Evolutionary conservation across 1,140 invertebrate species (phyloP), one percentile per base, ranked within the genome.

Genomic region (Stegodyphus dumicola): DNA sequence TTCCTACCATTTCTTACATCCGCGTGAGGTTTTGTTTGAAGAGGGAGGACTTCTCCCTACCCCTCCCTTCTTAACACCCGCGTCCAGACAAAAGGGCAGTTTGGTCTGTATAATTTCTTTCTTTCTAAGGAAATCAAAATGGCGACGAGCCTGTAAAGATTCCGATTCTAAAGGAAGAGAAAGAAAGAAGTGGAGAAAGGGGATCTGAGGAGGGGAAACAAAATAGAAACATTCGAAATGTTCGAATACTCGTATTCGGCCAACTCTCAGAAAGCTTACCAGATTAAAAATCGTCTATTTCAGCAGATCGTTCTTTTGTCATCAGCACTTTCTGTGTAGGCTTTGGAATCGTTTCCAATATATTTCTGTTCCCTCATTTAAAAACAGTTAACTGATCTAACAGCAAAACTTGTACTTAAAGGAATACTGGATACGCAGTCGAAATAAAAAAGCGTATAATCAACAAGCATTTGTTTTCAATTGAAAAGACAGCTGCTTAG

Each of bases 81-180:
- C 33, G 67, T 73, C 70, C 78, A 73, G 78, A 81, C 78, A 81
- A 81, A 79, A 73, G 78, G 78, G 18, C 56, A 81, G 78, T 81
- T 81, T 75, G 70, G 10, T 67, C 67, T 81, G 78, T 81, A 81
- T 81, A 81, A 81, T 81, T 81, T 64, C 69, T 81, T 73, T 81
- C 56, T 81, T 73, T 77, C 51, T 64, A 11, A 60, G n/a, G 5
- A 17, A 67, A 13, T 67, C 65, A 67, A 67, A 67, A 67, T 71
- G 70, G 48, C 70, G 70, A 49, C 33, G 10, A 67, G 48, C 6
- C 11, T 17, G 7, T 11, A 51, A 71, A 71, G 70, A 51, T n/a
- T 15, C n/a, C 11, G 2, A 60, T 1, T 33, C 56, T 11, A 60
- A 60, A 15, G 15, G 56, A 60, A 60, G 53, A 69, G 33, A 15